A percentile compares a stretch with the other conserved stretches of the same genome.
Conservation (phyloP, 2,113 vertebrate species). For the Manacus vitellinus region DNA sequence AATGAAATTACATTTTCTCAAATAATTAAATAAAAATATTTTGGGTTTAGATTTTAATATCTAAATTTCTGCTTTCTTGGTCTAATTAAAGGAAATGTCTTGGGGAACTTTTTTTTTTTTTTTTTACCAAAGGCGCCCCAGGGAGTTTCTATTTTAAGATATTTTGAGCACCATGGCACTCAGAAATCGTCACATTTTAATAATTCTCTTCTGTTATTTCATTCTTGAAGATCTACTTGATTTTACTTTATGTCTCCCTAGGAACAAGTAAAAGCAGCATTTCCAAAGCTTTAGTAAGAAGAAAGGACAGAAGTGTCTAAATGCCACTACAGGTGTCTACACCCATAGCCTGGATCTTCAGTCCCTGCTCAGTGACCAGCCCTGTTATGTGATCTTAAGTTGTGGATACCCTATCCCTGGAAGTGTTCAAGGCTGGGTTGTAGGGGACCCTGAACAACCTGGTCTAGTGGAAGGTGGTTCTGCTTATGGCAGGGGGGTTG, state of each 20-base stretch:
- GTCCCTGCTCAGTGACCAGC: accelerated
- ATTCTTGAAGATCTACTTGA: neutral
- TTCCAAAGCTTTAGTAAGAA: neutral
- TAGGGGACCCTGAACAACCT: neutral
- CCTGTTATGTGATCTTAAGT: neutral
- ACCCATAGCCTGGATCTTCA: neutral
- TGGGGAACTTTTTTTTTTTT: neutral
- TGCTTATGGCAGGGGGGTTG: neutral
- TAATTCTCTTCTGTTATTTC: neutral
- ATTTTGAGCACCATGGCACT: neutral
- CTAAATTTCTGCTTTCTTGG: neutral
- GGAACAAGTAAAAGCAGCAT: neutral
- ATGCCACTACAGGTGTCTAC: neutral
- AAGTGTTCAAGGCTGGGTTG: neutral
- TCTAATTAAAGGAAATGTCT: neutral
- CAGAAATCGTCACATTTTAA: neutral
- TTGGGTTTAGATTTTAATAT: neutral
- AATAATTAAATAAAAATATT: neutral
- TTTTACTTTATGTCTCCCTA: neutral
- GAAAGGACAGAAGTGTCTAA: neutral
- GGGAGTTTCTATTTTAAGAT: neutral
- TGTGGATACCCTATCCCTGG: neutral
- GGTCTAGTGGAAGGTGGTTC: no score
- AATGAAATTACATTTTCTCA: neutral
- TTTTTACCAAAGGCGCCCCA: no score